Conservation (phyloP, 2,888 invertebrate genomes). For the Drosophila suboccidentalis region DNA sequence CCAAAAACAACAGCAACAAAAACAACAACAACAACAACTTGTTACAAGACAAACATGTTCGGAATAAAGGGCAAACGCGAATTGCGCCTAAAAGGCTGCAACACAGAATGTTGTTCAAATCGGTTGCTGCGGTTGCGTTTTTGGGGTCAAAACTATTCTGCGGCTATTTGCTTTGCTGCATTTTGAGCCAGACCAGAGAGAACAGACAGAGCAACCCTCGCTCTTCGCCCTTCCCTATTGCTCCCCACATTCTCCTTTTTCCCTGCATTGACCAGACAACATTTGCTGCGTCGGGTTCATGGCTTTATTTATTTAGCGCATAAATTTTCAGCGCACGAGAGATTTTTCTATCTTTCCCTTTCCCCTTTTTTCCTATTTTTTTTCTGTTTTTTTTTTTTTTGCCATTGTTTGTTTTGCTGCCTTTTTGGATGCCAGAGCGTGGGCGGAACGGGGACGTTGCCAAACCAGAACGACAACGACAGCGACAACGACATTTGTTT, state of each 20-base stretch:
- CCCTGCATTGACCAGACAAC: slow-evolving; percentile 45
- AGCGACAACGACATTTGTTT: slow-evolving; percentile 71
- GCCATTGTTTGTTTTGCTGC: slow-evolving; percentile 10
- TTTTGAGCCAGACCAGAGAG: slow-evolving; percentile 37
- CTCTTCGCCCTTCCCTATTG: neutral
- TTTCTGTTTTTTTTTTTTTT: slow-evolving; percentile 10
- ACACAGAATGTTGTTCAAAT: slow-evolving; percentile 48
- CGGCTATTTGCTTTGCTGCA: slow-evolving; percentile 60
- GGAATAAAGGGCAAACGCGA: slow-evolving; percentile 11
- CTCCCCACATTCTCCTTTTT: neutral
- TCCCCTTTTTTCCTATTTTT: neutral
- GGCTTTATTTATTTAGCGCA: slow-evolving; percentile 80
- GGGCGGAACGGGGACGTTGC: neutral
- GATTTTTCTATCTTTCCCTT: slow-evolving; percentile 41
- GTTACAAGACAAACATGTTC: slow-evolving; percentile 41
- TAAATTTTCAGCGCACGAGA: slow-evolving; percentile 71
- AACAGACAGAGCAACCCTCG: slow-evolving; percentile 4
- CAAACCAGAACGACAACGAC: slow-evolving; percentile 35
- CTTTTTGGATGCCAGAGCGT: neutral
- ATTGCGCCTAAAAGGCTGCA: slow-evolving; percentile 51
- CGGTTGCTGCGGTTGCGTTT: slow-evolving; percentile 40
- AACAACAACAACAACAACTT: slow-evolving; percentile 14
- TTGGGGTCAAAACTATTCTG: slow-evolving; percentile 51
- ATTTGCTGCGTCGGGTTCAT: slow-evolving; percentile 73
- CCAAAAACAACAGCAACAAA: slow-evolving; percentile 6